Base-by-base conservation (phyloP, 2,888 invertebrate species). In the Chorisops tibialis region DNA sequence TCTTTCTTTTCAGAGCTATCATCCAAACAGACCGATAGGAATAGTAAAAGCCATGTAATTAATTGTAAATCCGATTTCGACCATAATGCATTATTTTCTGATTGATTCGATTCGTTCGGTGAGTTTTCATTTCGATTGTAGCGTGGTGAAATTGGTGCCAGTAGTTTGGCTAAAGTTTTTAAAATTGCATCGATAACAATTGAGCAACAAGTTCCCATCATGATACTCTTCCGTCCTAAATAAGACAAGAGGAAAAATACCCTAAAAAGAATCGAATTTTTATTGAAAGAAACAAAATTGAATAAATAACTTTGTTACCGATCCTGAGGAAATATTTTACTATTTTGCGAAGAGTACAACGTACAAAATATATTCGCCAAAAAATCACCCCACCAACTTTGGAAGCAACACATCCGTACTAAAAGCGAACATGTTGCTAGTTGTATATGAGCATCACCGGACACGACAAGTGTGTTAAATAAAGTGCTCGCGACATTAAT, bases 301-400 rank as follows among this genome's bases (percentile, higher is more conserved):
- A 12, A 11, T 16, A 12, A 11, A 11, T 41, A n/a, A 11, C 9
- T 19, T 19, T 67, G 70, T 66, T 73, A 91, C 91, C 93, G 87
- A 78, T 95, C 93, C 70, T 93, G 89, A 12, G 94, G 91, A 67
- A 91, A 89, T 51, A 91, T 87, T 68, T 86, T 84, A 22, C 87
- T 87, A 68, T 91, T 89, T 47, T 87, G 85, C 0, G 89, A 87
- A 1, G 89, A 87, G 75, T 92, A 94, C 70, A 93, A 85, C 65
- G 83, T 82, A 19, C 87, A 85, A 61, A 96, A 83, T 22, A 89
- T 89, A 70, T 89, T 87, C 0, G 93, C 90, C n/a, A 96, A 81
- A 72, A 91, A 93, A 67, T 87, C 85, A 43, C 95, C 95, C 95
- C 96, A 96, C 90, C 93, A 96, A 9, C 82, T 80, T 72, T 87